Conservation (phyloP, 2,113 vertebrate species). For the Misgurnus mizolepis region DNA sequence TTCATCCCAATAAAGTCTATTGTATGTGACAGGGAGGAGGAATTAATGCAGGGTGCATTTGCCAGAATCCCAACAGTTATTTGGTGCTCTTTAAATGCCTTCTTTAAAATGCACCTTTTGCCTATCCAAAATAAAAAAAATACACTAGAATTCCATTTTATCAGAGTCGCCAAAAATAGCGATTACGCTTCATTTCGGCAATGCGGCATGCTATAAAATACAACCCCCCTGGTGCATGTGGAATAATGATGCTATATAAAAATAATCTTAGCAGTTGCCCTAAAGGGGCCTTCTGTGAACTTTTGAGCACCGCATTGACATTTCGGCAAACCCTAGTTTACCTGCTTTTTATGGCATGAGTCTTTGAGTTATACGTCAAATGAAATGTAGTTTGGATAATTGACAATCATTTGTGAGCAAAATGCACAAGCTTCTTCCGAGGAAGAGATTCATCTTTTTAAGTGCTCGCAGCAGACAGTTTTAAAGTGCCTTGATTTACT, state of each 20-base stretch:
- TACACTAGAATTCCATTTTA: slow-evolving; percentile 35
- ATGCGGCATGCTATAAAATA: slow-evolving; percentile 7
- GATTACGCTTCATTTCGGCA: slow-evolving; percentile 36
- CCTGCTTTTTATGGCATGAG: neutral
- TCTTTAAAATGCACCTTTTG: slow-evolving; percentile 45
- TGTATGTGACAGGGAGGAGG: slow-evolving; percentile 48
- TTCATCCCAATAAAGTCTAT: slow-evolving; percentile 59
- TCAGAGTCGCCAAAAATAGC: slow-evolving; percentile 20
- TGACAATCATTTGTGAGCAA: neutral
- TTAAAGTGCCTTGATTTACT: too few relatives aligned
- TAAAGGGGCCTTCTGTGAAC: neutral
- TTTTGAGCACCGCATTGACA: neutral
- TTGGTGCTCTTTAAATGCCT: slow-evolving; percentile 50
- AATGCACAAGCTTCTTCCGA: neutral
- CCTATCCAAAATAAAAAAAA: slow-evolving; percentile 41
- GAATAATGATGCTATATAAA: slow-evolving; percentile 4
- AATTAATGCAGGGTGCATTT: slow-evolving; percentile 56
- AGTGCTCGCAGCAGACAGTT: neutral
- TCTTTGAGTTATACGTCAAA: neutral
- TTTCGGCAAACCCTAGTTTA: neutral
- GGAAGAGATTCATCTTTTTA: neutral
- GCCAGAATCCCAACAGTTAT: slow-evolving; percentile 57
- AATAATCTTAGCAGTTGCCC: neutral
- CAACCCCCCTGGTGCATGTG: slow-evolving; percentile 28
- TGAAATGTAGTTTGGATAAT: neutral